Base-by-base conservation (phyloP, 2,113 vertebrate genomes). In the Camelus dromedarius region DNA sequence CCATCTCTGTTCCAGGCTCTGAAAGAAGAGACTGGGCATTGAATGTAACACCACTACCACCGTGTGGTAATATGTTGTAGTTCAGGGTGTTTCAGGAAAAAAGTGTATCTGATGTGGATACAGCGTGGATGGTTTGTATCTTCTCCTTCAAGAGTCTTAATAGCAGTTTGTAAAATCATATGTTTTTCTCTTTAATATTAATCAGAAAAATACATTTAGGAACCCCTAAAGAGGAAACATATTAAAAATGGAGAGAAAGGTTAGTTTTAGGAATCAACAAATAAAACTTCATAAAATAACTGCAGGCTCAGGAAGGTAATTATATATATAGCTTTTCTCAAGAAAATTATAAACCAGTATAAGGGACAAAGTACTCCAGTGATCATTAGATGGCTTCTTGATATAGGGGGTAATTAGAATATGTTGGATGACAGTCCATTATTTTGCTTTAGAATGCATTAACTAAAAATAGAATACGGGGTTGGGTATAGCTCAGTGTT, bases 41-140 rank as follows among this genome's bases (percentile, higher is more conserved):
- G 48, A 73, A 70, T 4, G 8, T 97, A 88, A 35, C 98, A 5
- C 93, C 81, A 32, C 98, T 97, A 85, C 99, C 98, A 98, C 97
- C 98, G 5, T 62, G 98, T 98, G 99, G 98, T 70, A 69, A 87
- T 42, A 3, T 7, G 14, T 20, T 92, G 42, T 69, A 98, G 83
- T 85, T 92, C 62, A 66, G 42, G 80, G 35, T 42, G 0, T 18
- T 80, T 93, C 80, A 20, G 69, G 70, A n/a, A 50, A 67, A 67
- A 52, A 11, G 50, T n/a, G 3, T 3, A 11, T 67, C 54, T 77
- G 64, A 20, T 38, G 13, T 75, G 73, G 22, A n/a, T 38, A 64
- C 9, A 20, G 22, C 35, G 9, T 13, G 22, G 20, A 9, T 19
- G 6, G 85, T 92, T 93, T 54, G 3, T 77, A 54, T 3, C 30